Evolutionary conservation across 2,797 vertebrate species (phyloP), one percentile per base, ranked within the genome.

Genomic region (Dermochelys coriacea): DNA sequence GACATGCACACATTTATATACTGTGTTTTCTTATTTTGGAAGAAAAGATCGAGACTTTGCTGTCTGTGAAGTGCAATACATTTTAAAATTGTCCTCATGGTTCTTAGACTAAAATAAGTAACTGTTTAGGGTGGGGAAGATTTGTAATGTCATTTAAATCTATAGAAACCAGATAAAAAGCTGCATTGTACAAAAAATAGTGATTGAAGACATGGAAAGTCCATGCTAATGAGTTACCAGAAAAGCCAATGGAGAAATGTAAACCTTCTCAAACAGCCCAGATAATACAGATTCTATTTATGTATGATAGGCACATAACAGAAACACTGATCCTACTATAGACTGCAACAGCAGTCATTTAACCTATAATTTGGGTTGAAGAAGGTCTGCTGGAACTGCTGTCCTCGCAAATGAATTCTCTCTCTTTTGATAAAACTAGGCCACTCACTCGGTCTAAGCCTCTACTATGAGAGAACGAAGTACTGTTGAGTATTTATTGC

Each of bases 1-100:
- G 84, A 41, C 81, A 74, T 23, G 84, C 21, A 31, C 68, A 45
- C 91, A 91, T 95, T 97, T 96, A 94, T 95, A 89, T 77, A 5
- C 86, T 83, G 57, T 87, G 86, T n/a, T 95, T 89, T 94, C 86
- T 95, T 94, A 93, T 95, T 97, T 97, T 92, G 91, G 71, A 80
- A 74, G 90, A 90, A 88, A 90, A 92, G 88, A 85, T 31, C 34
- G 88, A 95, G 89, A 45, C 12, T 94, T 94, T 71, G 25, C 50
- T 84, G 78, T 68, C 93, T 82, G 37, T 90, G n/a, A 95, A 86
- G 80, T 31, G 50, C 41, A 86, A 85, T 97, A 96, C 93, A 96
- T 96, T 15, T 88, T 34, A 89, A 79, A 79, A 93, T 87, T 2
- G 7, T 50, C 14, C 10, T 93, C 51, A 51, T 81, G 84, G 50